Base-by-base conservation (phyloP, 2,888 invertebrate species). In the Mycalesis mineus region DNA sequence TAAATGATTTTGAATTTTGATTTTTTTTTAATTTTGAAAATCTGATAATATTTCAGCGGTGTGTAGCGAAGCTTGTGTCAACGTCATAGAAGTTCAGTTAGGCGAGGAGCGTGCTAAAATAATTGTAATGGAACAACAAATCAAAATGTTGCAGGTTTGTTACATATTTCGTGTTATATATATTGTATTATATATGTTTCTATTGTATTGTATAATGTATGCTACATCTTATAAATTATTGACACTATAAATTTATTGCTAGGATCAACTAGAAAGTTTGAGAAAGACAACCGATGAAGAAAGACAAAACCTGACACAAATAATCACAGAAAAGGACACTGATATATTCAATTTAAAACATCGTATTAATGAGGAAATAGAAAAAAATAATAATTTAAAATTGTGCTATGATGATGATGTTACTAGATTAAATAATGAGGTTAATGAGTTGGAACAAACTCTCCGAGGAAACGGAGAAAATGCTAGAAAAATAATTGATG, bases 11-110 rank as follows among this genome's bases (percentile, higher is more conserved):
- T n/a, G n/a, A n/a, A n/a, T n/a, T n/a, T n/a, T n/a, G n/a, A n/a
- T n/a, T n/a, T n/a, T n/a, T n/a, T n/a, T n/a, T n/a, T n/a, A n/a
- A n/a, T n/a, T 22, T 22, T 22, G 3, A 48, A 28, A 47, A 33
- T 40, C n/a, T 13, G 37, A 1, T 48, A n/a, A 41, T 39, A 8
- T 60, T 57, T 7, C 33, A 84, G 89, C 88, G 52, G 67, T 79
- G 13, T 86, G 84, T 65, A 88, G 78, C 64, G 89, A 88, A 68
- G 82, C 74, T 0, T 89, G 89, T 60, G 83, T 75, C 1, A 87
- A 87, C 68, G 84, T 89, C 3, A 76, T 89, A 7, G 89, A 89
- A 65, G 87, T 89, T 1, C 89, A 89, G 60, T 69, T 89, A 7
- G 74, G 74, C 7, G 89, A 89, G 63, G 89, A 89, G 62, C 75